These are phyloP conservation scores for Euura saliciscinereae DNA, from an alignment of 1,140 invertebrate genomes.

Conservation along the genomic window DNA sequence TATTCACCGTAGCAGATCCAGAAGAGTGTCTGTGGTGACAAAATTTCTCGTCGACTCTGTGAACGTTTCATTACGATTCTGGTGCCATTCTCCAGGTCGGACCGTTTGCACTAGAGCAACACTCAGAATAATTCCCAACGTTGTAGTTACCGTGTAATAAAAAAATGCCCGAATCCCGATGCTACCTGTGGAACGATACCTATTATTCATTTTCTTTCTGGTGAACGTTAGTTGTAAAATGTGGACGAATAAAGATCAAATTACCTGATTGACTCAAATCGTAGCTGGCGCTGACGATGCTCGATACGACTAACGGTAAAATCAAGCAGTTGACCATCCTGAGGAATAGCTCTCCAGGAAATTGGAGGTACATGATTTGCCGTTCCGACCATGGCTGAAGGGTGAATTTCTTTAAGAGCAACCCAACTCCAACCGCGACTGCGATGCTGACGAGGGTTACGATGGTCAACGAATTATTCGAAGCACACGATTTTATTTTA, in stretches of 20 bases:
- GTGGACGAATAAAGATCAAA: background rate
- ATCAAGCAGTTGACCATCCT: conserved; percentile 69
- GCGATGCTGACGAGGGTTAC: conserved; percentile 28
- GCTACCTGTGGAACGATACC: conserved; percentile 23
- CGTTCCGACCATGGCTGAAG: conserved; percentile 45
- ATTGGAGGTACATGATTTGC: conserved; percentile 66
- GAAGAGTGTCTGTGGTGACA: conserved; percentile 70
- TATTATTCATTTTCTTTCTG: background rate
- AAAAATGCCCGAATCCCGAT: conserved; percentile 65
- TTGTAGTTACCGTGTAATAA: conserved; percentile 72
- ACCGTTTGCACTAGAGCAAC: conserved; percentile 67
- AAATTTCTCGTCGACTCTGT: conserved; percentile 45
- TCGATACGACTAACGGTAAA: conserved; percentile 67
- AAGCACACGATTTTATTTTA: background rate
- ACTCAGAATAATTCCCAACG: conserved; percentile 66
- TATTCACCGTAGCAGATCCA: conserved; percentile 72
- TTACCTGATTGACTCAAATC: conserved; percentile 52
- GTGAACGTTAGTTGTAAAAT: background rate
- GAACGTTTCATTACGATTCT: conserved; percentile 21
- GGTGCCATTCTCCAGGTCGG: conserved; percentile 60
- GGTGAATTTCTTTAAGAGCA: conserved; percentile 34
- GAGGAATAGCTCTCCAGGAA: conserved; percentile 68
- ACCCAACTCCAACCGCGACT: conserved; percentile 31
- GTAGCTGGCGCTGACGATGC: conserved; percentile 66
- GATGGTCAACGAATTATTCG: conserved; percentile 26